Conservation (phyloP, 2,888 invertebrate genomes). For the Nudaria mundana region DNA sequence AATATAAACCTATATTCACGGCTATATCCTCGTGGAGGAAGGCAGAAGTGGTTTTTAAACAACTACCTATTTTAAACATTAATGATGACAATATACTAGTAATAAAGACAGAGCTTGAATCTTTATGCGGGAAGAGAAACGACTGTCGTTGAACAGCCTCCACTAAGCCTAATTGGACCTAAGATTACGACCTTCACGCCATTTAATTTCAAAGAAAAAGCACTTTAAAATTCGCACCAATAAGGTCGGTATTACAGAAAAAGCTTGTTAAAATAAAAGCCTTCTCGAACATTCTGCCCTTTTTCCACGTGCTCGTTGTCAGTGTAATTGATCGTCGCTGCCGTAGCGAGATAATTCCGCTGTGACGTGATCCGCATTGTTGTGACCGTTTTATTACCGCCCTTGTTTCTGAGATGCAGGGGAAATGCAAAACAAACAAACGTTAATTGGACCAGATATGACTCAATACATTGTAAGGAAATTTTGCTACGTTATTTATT, state of each 20-base stretch:
- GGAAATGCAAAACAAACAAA: slow-evolving; percentile 67
- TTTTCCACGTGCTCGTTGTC: slow-evolving; percentile 68
- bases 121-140: slow-evolving; percentile 46
- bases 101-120: slow-evolving; percentile 48
- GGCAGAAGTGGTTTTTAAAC: no score
- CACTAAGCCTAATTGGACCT: slow-evolving; percentile 53
- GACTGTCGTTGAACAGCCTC: slow-evolving; percentile 41
- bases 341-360: slow-evolving; percentile 72
- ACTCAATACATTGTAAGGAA: slow-evolving; percentile 35
- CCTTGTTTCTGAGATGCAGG: slow-evolving; percentile 51
- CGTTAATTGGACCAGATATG: slow-evolving; percentile 53
- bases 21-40: no score
- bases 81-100: slow-evolving; percentile 39
- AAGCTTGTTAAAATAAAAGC: slow-evolving; percentile 40
- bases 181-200: slow-evolving; percentile 42
- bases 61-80: no score
- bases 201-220: slow-evolving; percentile 33
- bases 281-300: slow-evolving; percentile 46
- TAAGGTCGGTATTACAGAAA: slow-evolving; percentile 43
- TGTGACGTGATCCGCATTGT: slow-evolving; percentile 77
- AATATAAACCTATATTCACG: no score
- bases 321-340: slow-evolving; percentile 74
- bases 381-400: slow-evolving; percentile 63
- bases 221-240: slow-evolving; percentile 37
- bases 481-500: no score